A percentile compares a stretch with the other conserved stretches of the same genome.
Evolutionary conservation across 2,797 vertebrate species (phyloP).

Genomic region (Ataeniobius toweri): DNA sequence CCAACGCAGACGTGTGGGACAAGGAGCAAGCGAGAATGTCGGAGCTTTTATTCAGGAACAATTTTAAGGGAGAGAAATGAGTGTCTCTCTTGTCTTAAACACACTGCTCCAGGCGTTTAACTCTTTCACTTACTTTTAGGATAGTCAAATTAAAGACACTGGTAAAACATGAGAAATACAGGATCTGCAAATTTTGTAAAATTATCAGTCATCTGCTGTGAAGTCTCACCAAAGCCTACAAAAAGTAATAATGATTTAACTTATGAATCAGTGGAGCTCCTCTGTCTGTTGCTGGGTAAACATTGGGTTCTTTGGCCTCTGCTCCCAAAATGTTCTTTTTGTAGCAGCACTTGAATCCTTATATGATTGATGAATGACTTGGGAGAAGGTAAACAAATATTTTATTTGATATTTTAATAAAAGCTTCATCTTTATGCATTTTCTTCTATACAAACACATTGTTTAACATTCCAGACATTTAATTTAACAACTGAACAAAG

Average conservation of each 20-base stretch:
- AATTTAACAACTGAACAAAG: no score
- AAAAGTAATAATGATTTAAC: neutral
- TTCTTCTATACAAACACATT: neutral
- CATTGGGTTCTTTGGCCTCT: neutral
- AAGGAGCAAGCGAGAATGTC: conserved; percentile 11
- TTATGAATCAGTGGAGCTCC: neutral
- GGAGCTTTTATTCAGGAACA: conserved; percentile 29
- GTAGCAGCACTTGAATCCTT: neutral
- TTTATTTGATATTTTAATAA: neutral
- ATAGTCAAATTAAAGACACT: conserved; percentile 13
- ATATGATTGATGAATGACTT: no score
- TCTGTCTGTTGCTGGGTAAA: neutral
- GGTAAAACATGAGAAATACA: conserved; percentile 15
- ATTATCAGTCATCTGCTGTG: conserved; percentile 10
- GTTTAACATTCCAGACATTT: no score
- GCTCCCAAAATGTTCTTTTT: neutral
- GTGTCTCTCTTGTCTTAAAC: conserved; percentile 10
- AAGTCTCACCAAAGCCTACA: neutral
- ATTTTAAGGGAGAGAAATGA: conserved; percentile 19
- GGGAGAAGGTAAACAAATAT: no score
- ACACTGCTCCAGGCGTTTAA: neutral
- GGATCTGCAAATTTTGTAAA: conserved; percentile 33
- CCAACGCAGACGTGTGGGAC: conserved; percentile 32
- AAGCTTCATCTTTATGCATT: neutral
- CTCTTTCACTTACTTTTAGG: conserved; percentile 1